Evolutionary conservation across 2,797 vertebrate species (phyloP).

Genomic region (Chaetophractus vellerosus): DNA sequence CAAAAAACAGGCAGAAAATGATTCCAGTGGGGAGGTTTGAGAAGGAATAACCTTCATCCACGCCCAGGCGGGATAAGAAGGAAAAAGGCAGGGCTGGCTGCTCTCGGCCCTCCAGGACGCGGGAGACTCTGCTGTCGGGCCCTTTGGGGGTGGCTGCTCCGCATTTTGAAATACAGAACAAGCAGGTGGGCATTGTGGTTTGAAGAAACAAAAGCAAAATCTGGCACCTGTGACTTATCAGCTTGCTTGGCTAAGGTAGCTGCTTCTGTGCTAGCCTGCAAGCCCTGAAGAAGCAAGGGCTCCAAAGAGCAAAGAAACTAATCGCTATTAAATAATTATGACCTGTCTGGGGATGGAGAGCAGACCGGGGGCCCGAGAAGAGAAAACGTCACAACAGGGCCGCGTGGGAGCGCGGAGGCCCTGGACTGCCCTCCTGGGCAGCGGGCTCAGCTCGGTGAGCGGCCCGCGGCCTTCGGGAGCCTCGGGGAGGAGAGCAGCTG

Average conservation of each 20-base stretch:
- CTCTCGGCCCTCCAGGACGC: no score
- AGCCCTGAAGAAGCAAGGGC: not conserved
- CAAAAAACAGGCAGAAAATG: not conserved
- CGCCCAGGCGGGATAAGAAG: no score
- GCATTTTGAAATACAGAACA: not conserved
- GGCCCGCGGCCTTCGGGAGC: no score
- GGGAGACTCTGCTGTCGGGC: no score
- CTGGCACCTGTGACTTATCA: not conserved
- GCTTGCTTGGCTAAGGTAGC: not conserved
- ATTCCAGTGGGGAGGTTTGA: no score
- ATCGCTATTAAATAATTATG: fast-evolving
- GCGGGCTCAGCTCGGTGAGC: no score
- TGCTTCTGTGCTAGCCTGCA: not conserved
- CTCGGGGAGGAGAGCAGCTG: no score
- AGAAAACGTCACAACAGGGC: not conserved
- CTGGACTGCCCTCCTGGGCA: not conserved
- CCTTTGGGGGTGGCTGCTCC: no score
- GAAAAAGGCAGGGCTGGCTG: no score
- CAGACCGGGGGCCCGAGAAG: not conserved
- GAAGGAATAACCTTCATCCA: no score
- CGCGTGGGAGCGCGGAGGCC: not conserved
- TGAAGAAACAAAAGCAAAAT: not conserved
- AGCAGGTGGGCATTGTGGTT: not conserved
- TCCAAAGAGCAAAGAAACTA: not conserved
- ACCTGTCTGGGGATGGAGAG: no score